Base-by-base conservation (phyloP, 2,113 vertebrate genomes). In the Alligator sinensis region DNA sequence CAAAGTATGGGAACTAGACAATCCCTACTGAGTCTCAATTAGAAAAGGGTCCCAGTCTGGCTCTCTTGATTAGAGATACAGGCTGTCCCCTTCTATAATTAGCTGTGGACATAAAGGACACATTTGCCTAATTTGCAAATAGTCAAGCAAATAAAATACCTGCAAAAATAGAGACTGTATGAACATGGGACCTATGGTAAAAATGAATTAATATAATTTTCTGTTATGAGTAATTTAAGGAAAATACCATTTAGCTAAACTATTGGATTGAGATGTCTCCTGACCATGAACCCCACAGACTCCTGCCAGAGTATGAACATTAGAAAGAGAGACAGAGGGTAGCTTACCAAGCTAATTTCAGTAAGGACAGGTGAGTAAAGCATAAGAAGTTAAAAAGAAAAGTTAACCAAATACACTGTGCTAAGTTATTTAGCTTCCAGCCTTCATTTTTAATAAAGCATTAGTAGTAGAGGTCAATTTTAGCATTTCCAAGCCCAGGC, bases 341-440 rank as follows among this genome's bases (percentile, higher is more conserved):
- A 96, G 96, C 89, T 88, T 92, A 95, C 93, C 4, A 47, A 78
- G 72, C 62, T 96, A 89, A 81, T 97, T 92, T 92, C 89, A 80
- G 47, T 86, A 80, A 2, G 2, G 75, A 59, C 87, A 94, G 85
- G 80, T 96, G 92, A 96, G 93, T 96, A 89, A 87, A 95, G 80
- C 87, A 88, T 30, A 70, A 70, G 66, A 70, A 70, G 79, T 70
- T 86, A 55, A 89, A 85, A 19, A 78, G 88, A 54, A 80, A 93
- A 79, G 0, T 25, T 47, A 47, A 47, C 16, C 66, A 70, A 93
- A 84, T 78, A 78, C 61, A 27, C 92, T 84, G 47, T 92, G 70
- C 80, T 95, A 93, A 96, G 8, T 47, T 47, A 47, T 47, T 93
- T 94, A 96, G 62, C 85, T 96, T 94, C 85, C 75, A 54, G 55